Base-by-base conservation (phyloP, 2,888 invertebrate species). In the Arge pagana region DNA sequence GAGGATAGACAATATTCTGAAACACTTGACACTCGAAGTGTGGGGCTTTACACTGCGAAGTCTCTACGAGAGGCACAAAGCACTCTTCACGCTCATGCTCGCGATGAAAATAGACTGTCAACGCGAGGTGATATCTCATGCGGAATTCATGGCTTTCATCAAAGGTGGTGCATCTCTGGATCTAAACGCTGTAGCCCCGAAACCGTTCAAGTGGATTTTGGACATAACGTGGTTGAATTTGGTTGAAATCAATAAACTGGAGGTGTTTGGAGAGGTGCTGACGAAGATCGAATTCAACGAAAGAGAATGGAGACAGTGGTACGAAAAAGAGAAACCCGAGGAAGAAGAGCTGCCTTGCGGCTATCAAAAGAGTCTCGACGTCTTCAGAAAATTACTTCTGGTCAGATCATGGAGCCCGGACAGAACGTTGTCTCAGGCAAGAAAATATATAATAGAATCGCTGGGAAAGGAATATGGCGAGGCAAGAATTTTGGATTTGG, bases 201-300 rank as follows among this genome's bases (percentile, higher is more conserved):
- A 96, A 77, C 96, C 96, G 0, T 94, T 93, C 68, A 85, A 86
- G 64, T 97, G 96, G 96, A 93, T 97, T 65, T 80, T 95, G 48
- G 96, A 96, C 67, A 93, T 96, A 58, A 95, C 96, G 0, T 97
- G 96, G 96, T 77, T 96, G 30, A 97, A 97, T 80, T 80, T 96
- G 58, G 96, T 96, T 1, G 95, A 95, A 77, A 90, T 97, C 15
- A 93, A 89, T 70, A 93, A 91, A 72, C 76, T 96, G 49, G 82
- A 86, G 21, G 86, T 83, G 8, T 96, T 96, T 76, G 79, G 83
- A 2, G 90, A 89, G 63, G 85, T 96, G 42, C 78, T 96, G 16
- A 82, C 83, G 28, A 89, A 89, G 88, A 93, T 96, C 65, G 85
- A 90, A 60, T 80, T 83, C 4, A 92, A 88, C 69, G 96, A 96